A percentile compares a stretch with the other conserved stretches of the same genome.
Conservation (phyloP, 2,888 invertebrate genomes). For the Callinectes sapidus region DNA sequence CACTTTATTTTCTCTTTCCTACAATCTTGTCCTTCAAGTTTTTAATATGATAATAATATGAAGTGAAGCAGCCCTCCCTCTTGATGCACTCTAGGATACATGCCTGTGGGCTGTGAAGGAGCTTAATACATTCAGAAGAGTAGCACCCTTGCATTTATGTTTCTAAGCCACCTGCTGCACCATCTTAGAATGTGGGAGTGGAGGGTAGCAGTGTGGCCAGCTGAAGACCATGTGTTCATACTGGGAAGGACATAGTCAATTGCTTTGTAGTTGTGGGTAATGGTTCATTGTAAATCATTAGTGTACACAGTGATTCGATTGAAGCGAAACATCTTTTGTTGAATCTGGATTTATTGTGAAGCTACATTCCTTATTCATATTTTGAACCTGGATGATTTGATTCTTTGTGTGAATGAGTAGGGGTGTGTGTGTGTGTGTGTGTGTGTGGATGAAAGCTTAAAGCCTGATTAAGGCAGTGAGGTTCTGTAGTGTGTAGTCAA, state of each 20-base stretch:
- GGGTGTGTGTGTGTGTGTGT: background rate
- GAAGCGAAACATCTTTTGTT: background rate
- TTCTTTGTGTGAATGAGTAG: background rate
- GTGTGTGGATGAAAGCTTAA: background rate
- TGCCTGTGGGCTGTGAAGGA: background rate
- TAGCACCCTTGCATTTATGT: background rate
- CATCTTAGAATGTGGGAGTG: background rate
- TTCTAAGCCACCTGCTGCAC: background rate
- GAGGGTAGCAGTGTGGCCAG: background rate
- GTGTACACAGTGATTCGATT: background rate
- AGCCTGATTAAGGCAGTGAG: background rate
- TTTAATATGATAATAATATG: background rate
- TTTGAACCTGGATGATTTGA: background rate
- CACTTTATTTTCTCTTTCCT: background rate
- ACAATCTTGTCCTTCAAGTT: background rate
- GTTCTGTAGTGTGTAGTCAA: background rate
- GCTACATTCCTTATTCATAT: slow-evolving; percentile 2
- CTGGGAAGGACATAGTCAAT: background rate
- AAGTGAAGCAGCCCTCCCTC: background rate
- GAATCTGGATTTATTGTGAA: background rate
- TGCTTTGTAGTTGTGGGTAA: background rate
- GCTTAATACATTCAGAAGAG: background rate
- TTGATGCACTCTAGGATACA: background rate
- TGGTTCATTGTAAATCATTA: background rate
- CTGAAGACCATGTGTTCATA: background rate